Percentiles rank a stretch among this genome's conserved stretches.
Conservation (phyloP, 1,140 invertebrate species). For the Macrobrachium rosenbergii region DNA sequence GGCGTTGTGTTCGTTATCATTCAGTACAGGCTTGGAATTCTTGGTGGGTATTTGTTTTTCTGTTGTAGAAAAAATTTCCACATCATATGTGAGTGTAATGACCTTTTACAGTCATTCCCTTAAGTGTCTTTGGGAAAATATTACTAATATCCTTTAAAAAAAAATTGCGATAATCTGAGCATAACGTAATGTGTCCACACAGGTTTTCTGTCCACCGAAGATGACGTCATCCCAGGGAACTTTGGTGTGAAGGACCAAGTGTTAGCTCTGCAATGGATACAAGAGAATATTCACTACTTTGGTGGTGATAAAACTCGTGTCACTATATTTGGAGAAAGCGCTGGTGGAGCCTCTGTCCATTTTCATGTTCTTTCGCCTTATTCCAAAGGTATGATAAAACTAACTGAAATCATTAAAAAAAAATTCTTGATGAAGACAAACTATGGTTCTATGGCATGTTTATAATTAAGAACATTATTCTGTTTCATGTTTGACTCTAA, state of each 20-base stretch:
- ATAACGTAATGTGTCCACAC: background rate
- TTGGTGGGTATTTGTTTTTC: background rate
- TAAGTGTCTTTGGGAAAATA: background rate
- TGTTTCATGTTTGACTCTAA: too few species aligned
- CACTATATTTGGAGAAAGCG: constrained; percentile 27
- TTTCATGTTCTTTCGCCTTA: constrained; percentile 20
- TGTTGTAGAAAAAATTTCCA: background rate
- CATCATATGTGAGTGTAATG: too few species aligned
- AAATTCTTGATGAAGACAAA: background rate
- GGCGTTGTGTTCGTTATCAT: background rate
- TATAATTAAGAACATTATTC: too few species aligned
- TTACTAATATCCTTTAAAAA: background rate
- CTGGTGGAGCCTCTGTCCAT: constrained; percentile 38
- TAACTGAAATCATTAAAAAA: background rate
- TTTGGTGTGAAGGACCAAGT: constrained; percentile 37
- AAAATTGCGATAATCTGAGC: background rate
- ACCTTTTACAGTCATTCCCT: background rate
- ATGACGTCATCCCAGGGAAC: constrained; percentile 41
- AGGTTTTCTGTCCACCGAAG: constrained; percentile 44
- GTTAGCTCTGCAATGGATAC: constrained; percentile 33
- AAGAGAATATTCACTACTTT: constrained; percentile 31
- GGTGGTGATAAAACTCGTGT: constrained; percentile 25
- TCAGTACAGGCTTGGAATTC: constrained; percentile 23
- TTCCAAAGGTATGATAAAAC: constrained; percentile 1
- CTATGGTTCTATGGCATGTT: too few species aligned